Percentiles rank a stretch among this genome's conserved stretches.
Evolutionary conservation across 37 sponge, comb jelly and placozoan genomes (phyloP).

Genomic region (Lycopodina hypogea): DNA sequence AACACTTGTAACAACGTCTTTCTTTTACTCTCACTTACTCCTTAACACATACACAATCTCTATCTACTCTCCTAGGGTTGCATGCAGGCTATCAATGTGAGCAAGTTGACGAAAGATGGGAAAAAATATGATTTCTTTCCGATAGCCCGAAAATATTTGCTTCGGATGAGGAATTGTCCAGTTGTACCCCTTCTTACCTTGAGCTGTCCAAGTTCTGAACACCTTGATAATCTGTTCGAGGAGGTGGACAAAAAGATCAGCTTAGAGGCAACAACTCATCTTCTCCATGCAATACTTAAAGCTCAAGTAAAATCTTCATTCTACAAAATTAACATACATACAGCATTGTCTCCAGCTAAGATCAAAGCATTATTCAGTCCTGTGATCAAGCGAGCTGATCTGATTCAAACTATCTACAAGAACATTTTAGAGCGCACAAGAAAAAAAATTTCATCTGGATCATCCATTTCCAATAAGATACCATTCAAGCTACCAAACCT

Average conservation of each 20-base stretch:
- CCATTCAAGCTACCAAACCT: neutral
- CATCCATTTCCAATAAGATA: neutral
- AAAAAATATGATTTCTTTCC: conserved; percentile 18
- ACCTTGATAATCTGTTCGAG: conserved; percentile 21
- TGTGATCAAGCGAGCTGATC: conserved; percentile 46
- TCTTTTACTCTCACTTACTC: too few species aligned
- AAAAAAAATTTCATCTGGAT: neutral
- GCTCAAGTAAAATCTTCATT: conserved; percentile 50
- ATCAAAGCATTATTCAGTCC: conserved; percentile 44
- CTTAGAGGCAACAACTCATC: conserved; percentile 42
- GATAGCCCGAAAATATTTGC: neutral
- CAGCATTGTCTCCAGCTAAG: conserved; percentile 73
- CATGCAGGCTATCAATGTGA: conserved; percentile 20
- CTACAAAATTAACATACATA: conserved; percentile 75
- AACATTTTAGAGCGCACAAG: neutral
- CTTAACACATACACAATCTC: neutral
- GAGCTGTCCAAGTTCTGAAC: neutral
- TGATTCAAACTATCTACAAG: conserved; percentile 15
- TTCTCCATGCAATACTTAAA: conserved; percentile 42
- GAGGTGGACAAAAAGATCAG: conserved; percentile 4
- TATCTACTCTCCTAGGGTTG: conserved; percentile 21
- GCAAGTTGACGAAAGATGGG: conserved; percentile 19
- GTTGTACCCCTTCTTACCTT: conserved; percentile 40
- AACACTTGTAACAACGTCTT: too few species aligned
- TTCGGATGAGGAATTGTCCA: conserved; percentile 42